A percentile compares a stretch with the other conserved stretches of the same genome.
Conservation (phyloP, 1,140 invertebrate species). For the Theocolax elegans region DNA sequence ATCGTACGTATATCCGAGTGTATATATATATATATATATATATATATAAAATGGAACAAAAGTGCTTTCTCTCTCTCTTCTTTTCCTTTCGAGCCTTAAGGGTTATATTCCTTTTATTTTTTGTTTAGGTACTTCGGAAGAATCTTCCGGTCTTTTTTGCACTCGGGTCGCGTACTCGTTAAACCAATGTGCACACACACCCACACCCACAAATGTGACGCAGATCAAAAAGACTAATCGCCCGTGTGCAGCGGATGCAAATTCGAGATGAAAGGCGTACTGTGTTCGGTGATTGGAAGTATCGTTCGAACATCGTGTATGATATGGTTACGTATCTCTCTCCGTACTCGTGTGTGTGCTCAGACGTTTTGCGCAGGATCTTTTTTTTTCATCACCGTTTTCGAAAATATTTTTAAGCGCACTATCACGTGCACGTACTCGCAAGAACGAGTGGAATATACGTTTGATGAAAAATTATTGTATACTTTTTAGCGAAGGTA, state of each 20-base stretch:
- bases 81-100: not conserved
- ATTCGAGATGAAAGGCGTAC: slow-evolving; percentile 12
- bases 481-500: no score
- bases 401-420: no score
- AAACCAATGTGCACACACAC: not conserved
- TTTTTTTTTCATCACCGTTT: no score
- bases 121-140: no score
- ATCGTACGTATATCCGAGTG: no score
- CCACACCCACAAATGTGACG: not conserved
- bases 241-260: not conserved
- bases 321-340: no score
- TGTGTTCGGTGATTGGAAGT: slow-evolving; percentile 16
- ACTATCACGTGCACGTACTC: no score
- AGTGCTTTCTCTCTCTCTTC: not conserved
- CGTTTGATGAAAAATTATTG: no score
- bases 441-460: no score
- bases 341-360: not conserved
- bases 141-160: no score
- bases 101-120: not conserved
- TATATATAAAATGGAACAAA: not conserved
- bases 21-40: not conserved
- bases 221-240: slow-evolving; percentile 19
- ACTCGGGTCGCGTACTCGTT: not conserved
- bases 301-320: no score
- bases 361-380: no score